These are phyloP conservation scores for Ylistrum balloti DNA, from an alignment of 1,140 invertebrate species.

Conservation along the genomic window DNA sequence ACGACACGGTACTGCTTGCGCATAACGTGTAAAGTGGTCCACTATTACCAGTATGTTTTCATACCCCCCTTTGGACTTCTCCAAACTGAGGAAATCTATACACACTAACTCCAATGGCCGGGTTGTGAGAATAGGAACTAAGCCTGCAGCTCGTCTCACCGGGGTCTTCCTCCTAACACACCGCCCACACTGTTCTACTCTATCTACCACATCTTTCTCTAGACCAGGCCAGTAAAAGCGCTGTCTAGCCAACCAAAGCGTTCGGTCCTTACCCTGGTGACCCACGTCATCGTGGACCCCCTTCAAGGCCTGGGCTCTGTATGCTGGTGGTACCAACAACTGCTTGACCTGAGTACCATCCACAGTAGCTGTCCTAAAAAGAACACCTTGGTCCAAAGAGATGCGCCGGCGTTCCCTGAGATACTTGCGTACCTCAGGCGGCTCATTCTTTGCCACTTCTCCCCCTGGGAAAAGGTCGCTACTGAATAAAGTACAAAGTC, in stretches of 20 bases:
- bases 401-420: no score
- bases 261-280: constrained; percentile 8
- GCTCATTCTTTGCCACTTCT: no score
- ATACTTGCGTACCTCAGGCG: no score
- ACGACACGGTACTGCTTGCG: no score
- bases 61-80: no score
- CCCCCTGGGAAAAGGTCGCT: no score
- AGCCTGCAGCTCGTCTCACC: neutral
- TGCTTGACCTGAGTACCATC: neutral
- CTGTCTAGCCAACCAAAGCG: neutral
- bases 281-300: constrained; percentile 20
- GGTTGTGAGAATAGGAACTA: neutral
- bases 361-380: no score
- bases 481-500: no score
- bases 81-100: no score
- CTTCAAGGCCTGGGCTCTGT: neutral
- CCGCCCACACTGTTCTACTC: neutral
- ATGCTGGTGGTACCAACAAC: neutral
- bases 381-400: no score
- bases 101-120: neutral
- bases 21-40: no score
- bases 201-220: neutral
- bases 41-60: no score
- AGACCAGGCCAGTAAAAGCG: constrained; percentile 35
- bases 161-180: constrained; percentile 21